phyloP scores from a whole-genome alignment of 1,140 invertebrate genomes.

The Paracyclopina nana region DNA sequence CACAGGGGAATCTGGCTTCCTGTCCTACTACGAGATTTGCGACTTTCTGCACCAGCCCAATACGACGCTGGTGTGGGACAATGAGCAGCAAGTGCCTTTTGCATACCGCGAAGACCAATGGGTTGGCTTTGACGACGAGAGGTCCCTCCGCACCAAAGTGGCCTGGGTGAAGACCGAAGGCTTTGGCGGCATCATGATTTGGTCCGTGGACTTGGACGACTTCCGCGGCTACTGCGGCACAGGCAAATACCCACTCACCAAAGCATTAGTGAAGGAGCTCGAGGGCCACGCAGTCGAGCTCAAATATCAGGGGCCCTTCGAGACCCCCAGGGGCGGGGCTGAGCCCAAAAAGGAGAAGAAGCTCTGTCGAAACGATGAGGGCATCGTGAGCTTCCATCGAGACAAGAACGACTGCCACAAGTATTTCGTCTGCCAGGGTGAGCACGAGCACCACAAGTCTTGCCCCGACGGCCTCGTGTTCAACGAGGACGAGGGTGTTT shows the following conservation, averaged over 20 bases:
- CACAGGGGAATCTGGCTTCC: conserved; percentile 68
- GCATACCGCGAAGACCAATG: conserved; percentile 76
- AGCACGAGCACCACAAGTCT: conserved; percentile 83
- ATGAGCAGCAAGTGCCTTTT: conserved; percentile 84
- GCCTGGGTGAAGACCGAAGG: conserved; percentile 80
- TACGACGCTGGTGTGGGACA: conserved; percentile 85
- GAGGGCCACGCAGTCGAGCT: conserved; percentile 57
- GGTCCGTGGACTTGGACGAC: conserved; percentile 91
- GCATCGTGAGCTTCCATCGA: conserved; percentile 73
- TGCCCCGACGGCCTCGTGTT: conserved; percentile 82
- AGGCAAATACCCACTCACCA: conserved; percentile 71
- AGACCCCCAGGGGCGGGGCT: conserved; percentile 36
- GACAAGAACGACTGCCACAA: conserved; percentile 76
- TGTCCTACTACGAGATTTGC: conserved; percentile 87
- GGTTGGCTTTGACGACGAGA: conserved; percentile 87
- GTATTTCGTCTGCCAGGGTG: conserved; percentile 90
- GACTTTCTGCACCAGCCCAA: conserved; percentile 73
- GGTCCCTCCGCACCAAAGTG: conserved; percentile 79
- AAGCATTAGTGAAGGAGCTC: conserved; percentile 62
- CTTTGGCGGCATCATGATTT: conserved; percentile 90
- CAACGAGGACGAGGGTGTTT: conserved; percentile 44
- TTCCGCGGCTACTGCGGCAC: conserved; percentile 68
- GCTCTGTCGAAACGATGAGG: conserved; percentile 73
- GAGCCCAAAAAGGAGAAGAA: conserved; percentile 40
- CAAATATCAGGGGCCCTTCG: conserved; percentile 69